These are phyloP conservation scores for Meteorus sp. DNA, from an alignment of 1,140 invertebrate genomes.

Conservation along the genomic window DNA sequence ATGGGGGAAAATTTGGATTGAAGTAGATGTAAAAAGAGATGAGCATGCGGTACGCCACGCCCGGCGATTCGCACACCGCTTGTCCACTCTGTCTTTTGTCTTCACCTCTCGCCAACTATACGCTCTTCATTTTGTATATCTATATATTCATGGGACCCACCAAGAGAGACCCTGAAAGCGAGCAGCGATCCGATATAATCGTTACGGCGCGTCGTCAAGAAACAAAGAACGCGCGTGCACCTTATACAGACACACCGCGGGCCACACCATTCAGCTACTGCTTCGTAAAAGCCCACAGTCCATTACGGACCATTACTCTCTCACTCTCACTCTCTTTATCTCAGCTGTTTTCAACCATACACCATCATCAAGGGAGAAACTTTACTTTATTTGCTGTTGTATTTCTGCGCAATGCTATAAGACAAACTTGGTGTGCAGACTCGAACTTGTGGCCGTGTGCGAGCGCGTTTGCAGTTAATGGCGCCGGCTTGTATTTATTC, in stretches of 20 bases:
- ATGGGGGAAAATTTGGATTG: not conserved
- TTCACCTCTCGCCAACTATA: not conserved
- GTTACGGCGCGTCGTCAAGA: slow-evolving; percentile 20
- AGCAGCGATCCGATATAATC: slow-evolving; percentile 26
- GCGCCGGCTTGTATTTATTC: slow-evolving; percentile 37
- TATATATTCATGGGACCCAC: not conserved
- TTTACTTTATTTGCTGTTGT: not conserved
- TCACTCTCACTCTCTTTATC: no score
- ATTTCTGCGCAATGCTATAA: not conserved
- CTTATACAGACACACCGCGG: not conserved
- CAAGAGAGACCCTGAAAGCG: slow-evolving; percentile 20
- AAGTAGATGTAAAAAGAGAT: not conserved
- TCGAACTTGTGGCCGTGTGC: not conserved
- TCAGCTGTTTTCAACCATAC: not conserved
- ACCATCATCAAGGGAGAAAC: not conserved
- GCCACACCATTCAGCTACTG: not conserved
- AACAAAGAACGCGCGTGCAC: slow-evolving; percentile 19
- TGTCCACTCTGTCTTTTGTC: not conserved
- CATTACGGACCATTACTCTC: no score
- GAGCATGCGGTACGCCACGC: slow-evolving; percentile 17
- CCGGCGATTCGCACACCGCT: slow-evolving; percentile 15
- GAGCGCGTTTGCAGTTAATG: slow-evolving; percentile 13
- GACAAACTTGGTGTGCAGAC: no score
- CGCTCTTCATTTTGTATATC: no score
- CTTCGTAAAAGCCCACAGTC: no score